phyloP scores from a whole-genome alignment of 2,888 invertebrate genomes.

The Thymelicus acteon region DNA sequence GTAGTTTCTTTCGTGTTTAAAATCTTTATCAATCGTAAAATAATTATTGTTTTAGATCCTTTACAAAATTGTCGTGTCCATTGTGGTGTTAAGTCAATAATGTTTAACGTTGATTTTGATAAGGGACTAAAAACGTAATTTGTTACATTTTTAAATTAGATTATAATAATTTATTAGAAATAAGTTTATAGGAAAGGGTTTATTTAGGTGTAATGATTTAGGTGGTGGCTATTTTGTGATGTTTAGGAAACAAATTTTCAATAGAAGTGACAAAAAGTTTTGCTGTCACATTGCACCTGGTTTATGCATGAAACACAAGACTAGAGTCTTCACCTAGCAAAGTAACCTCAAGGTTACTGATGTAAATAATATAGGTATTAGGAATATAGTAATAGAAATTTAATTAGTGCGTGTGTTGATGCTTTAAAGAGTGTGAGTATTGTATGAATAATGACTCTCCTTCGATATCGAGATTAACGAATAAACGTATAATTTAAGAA shows the following conservation, averaged over 20 bases:
- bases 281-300: conserved; percentile 18
- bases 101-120: no score
- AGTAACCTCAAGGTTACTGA: conserved; percentile 22
- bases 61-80: not conserved
- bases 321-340: conserved; percentile 15
- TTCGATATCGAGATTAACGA: not conserved
- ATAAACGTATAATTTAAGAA: not conserved
- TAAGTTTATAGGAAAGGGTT: not conserved
- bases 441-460: not conserved
- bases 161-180: no score
- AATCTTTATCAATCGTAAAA: not conserved
- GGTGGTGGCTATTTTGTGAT: not conserved
- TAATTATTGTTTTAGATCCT: not conserved
- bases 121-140: no score
- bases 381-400: conserved; percentile 17
- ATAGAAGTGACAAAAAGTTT: conserved; percentile 30
- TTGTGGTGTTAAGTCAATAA: no score
- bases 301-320: conserved; percentile 32
- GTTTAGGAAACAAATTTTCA: conserved; percentile 13
- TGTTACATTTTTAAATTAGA: no score
- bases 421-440: conserved; percentile 11
- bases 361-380: conserved; percentile 13
- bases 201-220: not conserved
- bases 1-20: not conserved
- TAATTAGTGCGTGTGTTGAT: conserved; percentile 27